Conservation (phyloP, 2,797 vertebrate genomes). For the Morus bassanus region DNA sequence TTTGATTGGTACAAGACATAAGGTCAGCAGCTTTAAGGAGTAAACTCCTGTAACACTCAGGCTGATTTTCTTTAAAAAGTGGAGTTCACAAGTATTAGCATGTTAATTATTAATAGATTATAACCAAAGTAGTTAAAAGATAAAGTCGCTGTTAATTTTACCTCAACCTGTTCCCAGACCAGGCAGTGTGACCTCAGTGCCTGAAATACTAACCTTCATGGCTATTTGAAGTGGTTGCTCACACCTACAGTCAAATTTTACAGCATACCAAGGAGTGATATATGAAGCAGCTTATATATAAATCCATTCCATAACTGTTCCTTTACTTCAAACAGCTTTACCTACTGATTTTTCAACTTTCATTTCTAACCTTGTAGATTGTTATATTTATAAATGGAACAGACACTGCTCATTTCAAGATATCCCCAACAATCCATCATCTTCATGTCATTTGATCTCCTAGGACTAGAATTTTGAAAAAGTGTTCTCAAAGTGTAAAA, state of each 20-base stretch:
- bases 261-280: neutral
- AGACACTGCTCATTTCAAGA: conserved; percentile 35
- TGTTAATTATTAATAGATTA: neutral
- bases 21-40: conserved; percentile 3
- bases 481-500: neutral
- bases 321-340: neutral
- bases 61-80: neutral
- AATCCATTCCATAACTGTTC: neutral
- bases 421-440: conserved; percentile 49
- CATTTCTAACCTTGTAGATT: conserved; percentile 9
- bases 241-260: neutral
- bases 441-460: conserved; percentile 20
- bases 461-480: conserved; percentile 20
- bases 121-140: neutral
- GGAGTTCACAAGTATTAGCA: neutral
- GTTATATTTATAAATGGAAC: conserved; percentile 31
- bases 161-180: neutral
- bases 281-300: neutral
- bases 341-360: neutral
- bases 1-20: neutral
- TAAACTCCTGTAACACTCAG: neutral
- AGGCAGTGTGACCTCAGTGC: neutral
- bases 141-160: neutral
- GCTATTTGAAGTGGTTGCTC: neutral
- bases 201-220: neutral